Conservation (phyloP, 1,140 invertebrate genomes). For the Heliconius eleuchia region DNA sequence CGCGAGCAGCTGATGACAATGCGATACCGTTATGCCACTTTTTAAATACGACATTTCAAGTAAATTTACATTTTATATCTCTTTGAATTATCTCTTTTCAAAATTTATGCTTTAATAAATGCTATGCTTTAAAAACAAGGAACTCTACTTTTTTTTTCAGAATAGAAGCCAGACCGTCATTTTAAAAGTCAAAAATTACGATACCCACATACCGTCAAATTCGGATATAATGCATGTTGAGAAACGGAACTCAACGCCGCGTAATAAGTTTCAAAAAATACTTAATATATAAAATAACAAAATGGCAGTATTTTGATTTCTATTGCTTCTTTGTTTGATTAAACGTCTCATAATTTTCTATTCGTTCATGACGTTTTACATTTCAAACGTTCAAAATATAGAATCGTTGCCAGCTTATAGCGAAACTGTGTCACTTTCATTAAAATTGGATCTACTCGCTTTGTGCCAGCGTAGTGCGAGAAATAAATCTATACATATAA, state of each 20-base stretch:
- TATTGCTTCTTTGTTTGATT: background rate
- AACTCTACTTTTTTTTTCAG: no score
- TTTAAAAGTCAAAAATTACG: no score
- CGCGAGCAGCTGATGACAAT: constrained; percentile 34
- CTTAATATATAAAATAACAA: background rate
- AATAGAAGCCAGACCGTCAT: no score
- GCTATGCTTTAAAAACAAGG: no score
- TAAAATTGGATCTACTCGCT: constrained; percentile 28
- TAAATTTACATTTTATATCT: background rate
- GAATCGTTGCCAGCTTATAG: constrained; percentile 29
- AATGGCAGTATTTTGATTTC: background rate
- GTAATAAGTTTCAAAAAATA: no score
- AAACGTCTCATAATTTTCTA: background rate
- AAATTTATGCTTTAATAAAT: no score
- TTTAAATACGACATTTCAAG: background rate
- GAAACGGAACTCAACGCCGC: no score
- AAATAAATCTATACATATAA: constrained; percentile 15
- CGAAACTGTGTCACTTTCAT: constrained; percentile 34
- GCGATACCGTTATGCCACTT: constrained; percentile 22
- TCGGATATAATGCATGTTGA: no score
- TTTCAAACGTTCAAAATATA: constrained; percentile 11
- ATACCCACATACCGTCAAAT: no score
- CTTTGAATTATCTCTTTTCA: background rate
- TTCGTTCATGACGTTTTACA: constrained; percentile 1
- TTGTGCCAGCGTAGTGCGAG: constrained; percentile 20